Evolutionary conservation across 2,113 vertebrate species (phyloP).

Genomic region (Phocoena sinus): DNA sequence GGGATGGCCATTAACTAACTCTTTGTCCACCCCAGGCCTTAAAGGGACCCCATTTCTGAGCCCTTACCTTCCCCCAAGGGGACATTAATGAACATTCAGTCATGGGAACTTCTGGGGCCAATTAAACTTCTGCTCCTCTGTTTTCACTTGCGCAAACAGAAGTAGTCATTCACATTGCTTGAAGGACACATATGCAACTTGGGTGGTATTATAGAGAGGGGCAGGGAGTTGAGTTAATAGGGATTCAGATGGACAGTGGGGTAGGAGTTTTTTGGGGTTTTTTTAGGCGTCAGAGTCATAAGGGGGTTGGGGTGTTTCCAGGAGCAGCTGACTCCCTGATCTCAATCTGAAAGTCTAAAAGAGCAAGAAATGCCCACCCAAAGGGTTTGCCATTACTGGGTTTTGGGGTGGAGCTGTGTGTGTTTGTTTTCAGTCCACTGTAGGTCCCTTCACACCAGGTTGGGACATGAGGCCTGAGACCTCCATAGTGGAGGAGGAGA

Average conservation of each 20-base stretch:
- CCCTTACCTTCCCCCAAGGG: neutral
- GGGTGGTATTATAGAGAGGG: neutral
- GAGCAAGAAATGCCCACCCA: neutral
- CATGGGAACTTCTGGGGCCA: neutral
- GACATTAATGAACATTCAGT: neutral
- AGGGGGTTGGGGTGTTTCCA: neutral
- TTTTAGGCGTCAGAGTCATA: neutral
- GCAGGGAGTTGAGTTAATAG: neutral
- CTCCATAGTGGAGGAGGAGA: neutral
- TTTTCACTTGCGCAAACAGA: constrained; percentile 6
- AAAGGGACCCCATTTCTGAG: constrained; percentile 49
- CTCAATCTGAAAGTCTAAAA: constrained; percentile 2
- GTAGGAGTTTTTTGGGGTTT: neutral
- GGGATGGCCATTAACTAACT: constrained; percentile 56
- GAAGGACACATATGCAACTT: neutral
- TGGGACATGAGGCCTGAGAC: neutral
- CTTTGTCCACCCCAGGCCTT: constrained; percentile 31
- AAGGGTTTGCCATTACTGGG: neutral
- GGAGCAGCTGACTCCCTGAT: neutral
- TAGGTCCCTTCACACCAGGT: neutral
- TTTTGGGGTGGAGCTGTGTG: neutral
- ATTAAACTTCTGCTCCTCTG: neutral
- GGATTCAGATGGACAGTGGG: neutral
- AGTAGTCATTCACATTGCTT: neutral
- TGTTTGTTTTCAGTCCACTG: neutral